Evolutionary conservation across 2,113 vertebrate species (phyloP).

Genomic region (Spea bombifrons): DNA sequence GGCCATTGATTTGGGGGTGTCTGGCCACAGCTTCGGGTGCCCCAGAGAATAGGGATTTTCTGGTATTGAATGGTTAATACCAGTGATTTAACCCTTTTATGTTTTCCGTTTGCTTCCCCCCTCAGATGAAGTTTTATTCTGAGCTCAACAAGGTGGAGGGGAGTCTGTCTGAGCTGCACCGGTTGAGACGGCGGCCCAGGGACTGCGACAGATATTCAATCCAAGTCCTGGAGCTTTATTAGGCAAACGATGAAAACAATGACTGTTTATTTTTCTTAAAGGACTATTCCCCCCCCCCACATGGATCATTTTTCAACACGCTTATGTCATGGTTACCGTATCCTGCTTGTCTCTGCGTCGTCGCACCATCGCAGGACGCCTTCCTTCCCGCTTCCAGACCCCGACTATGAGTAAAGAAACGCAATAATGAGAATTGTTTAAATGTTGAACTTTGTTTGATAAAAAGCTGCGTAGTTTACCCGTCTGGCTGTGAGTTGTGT

Average conservation of each 20-base stretch:
- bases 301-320: background rate
- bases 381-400: background rate
- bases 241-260: slow-evolving; percentile 27
- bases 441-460: background rate
- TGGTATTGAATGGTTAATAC: background rate
- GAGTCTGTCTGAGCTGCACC: slow-evolving; percentile 77
- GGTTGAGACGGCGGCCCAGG: slow-evolving; percentile 63
- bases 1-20: too few species aligned
- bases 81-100: background rate
- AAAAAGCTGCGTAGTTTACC: background rate
- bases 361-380: too few species aligned
- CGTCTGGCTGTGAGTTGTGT: background rate
- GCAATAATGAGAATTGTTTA: background rate
- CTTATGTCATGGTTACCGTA: background rate
- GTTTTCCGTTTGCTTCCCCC: slow-evolving; percentile 9
- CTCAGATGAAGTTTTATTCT: slow-evolving; percentile 81
- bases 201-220: slow-evolving; percentile 81
- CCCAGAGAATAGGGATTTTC: too few species aligned
- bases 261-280: background rate
- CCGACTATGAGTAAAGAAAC: background rate
- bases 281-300: too few species aligned
- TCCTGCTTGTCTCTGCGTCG: too few species aligned
- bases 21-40: too few species aligned
- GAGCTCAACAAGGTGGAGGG: slow-evolving; percentile 91
- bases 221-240: slow-evolving; percentile 90